Percentiles rank a stretch among this genome's conserved stretches.
Conservation (phyloP, 92 coral and sea anemone species). For the Palythoa grandis region DNA sequence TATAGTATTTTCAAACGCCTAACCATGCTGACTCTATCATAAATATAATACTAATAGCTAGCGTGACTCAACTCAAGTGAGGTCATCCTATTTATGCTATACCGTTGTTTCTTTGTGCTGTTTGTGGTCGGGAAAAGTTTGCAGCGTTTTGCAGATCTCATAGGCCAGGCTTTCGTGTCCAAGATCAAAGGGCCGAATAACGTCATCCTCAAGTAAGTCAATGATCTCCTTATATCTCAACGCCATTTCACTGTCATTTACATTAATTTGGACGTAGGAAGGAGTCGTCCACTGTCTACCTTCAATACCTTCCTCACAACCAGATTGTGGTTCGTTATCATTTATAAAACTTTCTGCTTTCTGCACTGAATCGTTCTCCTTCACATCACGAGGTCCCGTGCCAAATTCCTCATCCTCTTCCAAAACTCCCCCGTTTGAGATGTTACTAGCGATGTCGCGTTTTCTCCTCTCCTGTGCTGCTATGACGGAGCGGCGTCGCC, state of each 20-base stretch:
- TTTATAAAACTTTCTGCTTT: constrained; percentile 4
- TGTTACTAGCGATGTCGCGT: background rate
- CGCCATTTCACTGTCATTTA: constrained; percentile 28
- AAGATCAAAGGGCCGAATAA: constrained; percentile 67
- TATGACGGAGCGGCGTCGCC: constrained; percentile 34
- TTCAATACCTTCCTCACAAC: background rate
- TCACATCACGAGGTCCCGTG: background rate
- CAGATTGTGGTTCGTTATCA: constrained; percentile 24
- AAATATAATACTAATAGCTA: background rate
- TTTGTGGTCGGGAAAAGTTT: constrained; percentile 20
- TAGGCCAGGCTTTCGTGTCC: constrained; percentile 41
- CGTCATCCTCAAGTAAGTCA: constrained; percentile 70
- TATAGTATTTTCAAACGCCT: too few species aligned
- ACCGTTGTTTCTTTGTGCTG: constrained; percentile 35
- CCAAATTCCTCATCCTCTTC: background rate
- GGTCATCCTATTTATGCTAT: background rate
- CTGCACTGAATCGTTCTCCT: background rate
- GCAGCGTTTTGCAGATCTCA: constrained; percentile 35
- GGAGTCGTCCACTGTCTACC: background rate
- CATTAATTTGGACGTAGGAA: constrained; percentile 14
- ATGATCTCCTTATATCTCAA: constrained; percentile 62
- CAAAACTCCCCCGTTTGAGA: background rate
- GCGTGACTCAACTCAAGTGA: background rate
- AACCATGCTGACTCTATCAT: too few species aligned
- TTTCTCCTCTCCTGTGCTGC: constrained; percentile 27